phyloP scores from a whole-genome alignment of 1,140 invertebrate genomes.

The Pteromalus puparum region DNA sequence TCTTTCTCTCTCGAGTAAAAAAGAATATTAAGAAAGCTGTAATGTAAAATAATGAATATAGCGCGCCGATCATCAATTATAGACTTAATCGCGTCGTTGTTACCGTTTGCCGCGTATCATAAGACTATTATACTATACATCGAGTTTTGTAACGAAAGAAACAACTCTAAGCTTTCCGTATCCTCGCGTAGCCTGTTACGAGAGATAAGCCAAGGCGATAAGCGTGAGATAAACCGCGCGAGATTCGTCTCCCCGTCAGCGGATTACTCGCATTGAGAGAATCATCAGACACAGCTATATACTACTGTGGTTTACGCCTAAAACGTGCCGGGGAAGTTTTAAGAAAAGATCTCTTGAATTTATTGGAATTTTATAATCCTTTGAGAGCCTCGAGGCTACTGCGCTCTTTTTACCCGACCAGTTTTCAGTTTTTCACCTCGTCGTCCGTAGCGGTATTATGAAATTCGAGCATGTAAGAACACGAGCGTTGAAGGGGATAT shows the following conservation, averaged over 20 bases:
- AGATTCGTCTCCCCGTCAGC: not conserved
- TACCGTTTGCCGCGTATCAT: not conserved
- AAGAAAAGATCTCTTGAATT: not conserved
- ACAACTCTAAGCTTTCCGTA: not conserved
- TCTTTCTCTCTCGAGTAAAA: not conserved
- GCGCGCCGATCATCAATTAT: conserved; percentile 23
- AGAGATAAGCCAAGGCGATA: not conserved
- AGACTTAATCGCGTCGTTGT: conserved; percentile 8
- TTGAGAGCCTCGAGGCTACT: not conserved
- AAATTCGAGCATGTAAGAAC: not conserved
- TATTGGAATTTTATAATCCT: not conserved
- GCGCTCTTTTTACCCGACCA: not conserved
- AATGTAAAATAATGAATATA: not conserved
- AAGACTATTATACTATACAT: not conserved
- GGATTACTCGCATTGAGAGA: not conserved
- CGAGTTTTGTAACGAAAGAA: not conserved
- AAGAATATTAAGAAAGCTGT: not conserved
- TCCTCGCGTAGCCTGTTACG: not conserved
- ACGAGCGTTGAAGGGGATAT: not conserved
- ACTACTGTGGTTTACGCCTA: no score
- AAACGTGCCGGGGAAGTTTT: no score
- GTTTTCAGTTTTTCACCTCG: not conserved
- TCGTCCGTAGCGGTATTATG: not conserved
- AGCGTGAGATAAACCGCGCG: not conserved
- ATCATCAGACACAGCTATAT: no score